Conservation (phyloP, 1,140 invertebrate genomes). For the Brachionus paranguensis region DNA sequence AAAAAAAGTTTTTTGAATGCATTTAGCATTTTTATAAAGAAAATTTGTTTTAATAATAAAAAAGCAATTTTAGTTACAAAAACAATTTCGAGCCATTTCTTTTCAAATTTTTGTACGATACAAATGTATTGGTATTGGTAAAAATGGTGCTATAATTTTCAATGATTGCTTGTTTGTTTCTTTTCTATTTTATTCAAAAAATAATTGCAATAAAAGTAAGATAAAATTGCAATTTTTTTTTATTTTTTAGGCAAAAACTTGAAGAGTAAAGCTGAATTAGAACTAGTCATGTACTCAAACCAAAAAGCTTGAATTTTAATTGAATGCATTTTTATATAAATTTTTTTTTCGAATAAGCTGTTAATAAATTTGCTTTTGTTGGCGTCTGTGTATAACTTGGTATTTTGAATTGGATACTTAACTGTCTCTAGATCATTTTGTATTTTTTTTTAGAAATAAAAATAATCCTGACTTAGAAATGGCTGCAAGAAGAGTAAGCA, state of each 20-base stretch:
- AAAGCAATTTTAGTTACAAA: too few species aligned
- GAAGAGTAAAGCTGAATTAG: background rate
- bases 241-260: background rate
- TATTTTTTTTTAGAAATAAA: background rate
- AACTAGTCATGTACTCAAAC: background rate
- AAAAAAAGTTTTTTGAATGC: too few species aligned
- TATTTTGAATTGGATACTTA: background rate
- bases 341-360: background rate
- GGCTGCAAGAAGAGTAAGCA: constrained; percentile 30
- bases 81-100: too few species aligned
- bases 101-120: too few species aligned
- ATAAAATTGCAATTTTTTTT: background rate
- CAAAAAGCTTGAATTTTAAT: constrained; percentile 13
- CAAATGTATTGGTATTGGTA: too few species aligned
- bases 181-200: background rate
- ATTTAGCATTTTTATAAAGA: too few species aligned
- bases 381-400: constrained; percentile 3
- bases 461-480: background rate
- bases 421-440: background rate
- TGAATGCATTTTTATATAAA: constrained; percentile 26
- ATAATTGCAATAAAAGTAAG: background rate
- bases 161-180: too few species aligned
- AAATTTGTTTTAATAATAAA: too few species aligned
- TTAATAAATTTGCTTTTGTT: background rate
- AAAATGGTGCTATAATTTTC: too few species aligned